Conservation (phyloP, 1,140 invertebrate species). For the Belonocnema kinseyi region DNA sequence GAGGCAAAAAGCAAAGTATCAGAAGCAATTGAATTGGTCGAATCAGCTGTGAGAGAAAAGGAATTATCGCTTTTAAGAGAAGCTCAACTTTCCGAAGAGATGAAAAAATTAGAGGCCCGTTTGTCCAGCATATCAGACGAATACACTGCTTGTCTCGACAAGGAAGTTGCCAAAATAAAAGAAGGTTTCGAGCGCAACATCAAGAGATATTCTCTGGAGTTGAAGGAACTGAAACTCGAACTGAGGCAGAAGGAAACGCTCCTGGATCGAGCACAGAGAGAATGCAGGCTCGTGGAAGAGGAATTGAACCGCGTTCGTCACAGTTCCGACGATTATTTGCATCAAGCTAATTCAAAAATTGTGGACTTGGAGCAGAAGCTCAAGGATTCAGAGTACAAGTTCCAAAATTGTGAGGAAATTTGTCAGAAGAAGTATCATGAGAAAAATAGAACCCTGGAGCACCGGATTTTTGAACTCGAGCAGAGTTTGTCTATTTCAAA, state of each 20-base stretch:
- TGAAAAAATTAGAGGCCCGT: conserved; percentile 53
- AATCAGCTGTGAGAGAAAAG: conserved; percentile 74
- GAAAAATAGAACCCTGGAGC: conserved; percentile 57
- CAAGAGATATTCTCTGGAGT: conserved; percentile 65
- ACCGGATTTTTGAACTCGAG: conserved; percentile 60
- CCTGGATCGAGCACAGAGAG: conserved; percentile 68
- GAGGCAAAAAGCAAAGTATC: conserved; percentile 68
- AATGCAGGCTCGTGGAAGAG: conserved; percentile 74
- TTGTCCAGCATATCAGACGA: conserved; percentile 59
- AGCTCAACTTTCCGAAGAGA: conserved; percentile 67
- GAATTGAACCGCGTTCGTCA: conserved; percentile 72
- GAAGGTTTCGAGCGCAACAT: conserved; percentile 59
- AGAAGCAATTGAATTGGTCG: conserved; percentile 75
- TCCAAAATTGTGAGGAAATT: conserved; percentile 59
- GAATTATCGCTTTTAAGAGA: conserved; percentile 74
- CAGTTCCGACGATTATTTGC: conserved; percentile 66
- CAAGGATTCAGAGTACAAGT: conserved; percentile 67
- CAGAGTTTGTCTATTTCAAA: conserved; percentile 52
- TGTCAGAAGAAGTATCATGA: conserved; percentile 73
- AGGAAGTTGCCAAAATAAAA: conserved; percentile 57
- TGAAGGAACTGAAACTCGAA: conserved; percentile 68
- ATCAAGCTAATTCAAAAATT: conserved; percentile 70
- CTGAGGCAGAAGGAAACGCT: conserved; percentile 64
- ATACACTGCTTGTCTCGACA: conserved; percentile 57
- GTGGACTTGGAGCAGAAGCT: conserved; percentile 74